These are phyloP conservation scores for Megalops atlanticus DNA, from an alignment of 2,113 vertebrate species.

Conservation along the genomic window DNA sequence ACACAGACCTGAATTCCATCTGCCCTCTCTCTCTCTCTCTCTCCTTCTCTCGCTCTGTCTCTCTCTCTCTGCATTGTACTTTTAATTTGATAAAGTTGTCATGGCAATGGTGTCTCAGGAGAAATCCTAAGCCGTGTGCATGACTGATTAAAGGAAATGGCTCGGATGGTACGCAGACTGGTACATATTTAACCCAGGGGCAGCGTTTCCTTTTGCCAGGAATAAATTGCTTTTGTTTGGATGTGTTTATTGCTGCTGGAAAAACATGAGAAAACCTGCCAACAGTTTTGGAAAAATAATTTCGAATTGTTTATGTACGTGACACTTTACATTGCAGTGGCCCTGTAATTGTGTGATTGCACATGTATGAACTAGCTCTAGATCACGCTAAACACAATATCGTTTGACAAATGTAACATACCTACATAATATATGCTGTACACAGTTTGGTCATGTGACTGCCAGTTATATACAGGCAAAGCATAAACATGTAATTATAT, in stretches of 20 bases:
- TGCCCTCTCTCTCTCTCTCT: constrained; percentile 25
- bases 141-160: constrained; percentile 71
- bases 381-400: neutral
- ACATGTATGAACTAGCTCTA: neutral
- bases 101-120: constrained; percentile 73
- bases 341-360: neutral
- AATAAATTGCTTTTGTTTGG: constrained; percentile 45
- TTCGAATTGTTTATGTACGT: neutral
- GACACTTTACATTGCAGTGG: neutral
- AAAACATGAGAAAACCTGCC: neutral
- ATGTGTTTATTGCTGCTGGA: neutral
- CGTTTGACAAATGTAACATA: neutral
- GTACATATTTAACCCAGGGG: constrained; percentile 73
- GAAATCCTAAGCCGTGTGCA: constrained; percentile 67
- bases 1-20: constrained; percentile 52
- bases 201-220: constrained; percentile 48
- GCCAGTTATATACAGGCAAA: neutral
- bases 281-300: neutral
- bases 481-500: neutral
- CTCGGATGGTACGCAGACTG: constrained; percentile 71
- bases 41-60: neutral
- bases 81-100: constrained; percentile 81
- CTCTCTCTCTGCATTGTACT: constrained; percentile 67
- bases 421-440: neutral
- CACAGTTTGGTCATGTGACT: neutral